phyloP scores from a whole-genome alignment of 2,797 vertebrate genomes.

The Arctocebus calabarensis region DNA sequence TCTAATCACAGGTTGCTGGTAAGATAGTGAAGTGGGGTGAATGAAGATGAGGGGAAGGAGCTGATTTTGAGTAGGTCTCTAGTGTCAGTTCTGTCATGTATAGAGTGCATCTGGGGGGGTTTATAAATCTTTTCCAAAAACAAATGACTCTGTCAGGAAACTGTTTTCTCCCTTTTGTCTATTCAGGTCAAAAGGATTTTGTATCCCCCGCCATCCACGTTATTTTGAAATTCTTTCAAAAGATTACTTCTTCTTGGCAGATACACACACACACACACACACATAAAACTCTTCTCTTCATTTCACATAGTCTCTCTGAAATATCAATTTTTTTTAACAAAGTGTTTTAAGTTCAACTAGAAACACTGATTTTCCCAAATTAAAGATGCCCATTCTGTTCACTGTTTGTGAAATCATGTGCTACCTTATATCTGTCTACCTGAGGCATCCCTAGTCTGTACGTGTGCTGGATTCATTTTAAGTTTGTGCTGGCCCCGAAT shows the following conservation, averaged over 20 bases:
- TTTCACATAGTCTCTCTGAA: constrained; percentile 42
- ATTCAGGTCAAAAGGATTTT: constrained; percentile 30
- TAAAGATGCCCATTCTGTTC: neutral
- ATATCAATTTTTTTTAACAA: constrained; percentile 55
- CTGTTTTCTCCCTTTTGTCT: neutral
- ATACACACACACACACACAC: too few relatives aligned
- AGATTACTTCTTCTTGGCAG: neutral
- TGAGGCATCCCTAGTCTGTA: neutral
- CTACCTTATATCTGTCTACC: neutral
- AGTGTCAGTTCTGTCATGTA: neutral
- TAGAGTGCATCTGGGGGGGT: neutral
- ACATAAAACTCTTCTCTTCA: neutral
- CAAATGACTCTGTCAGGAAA: neutral
- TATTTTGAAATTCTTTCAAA: constrained; percentile 68
- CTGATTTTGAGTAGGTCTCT: neutral
- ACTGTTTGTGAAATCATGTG: constrained; percentile 26
- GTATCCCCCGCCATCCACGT: neutral
- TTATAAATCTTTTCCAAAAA: neutral
- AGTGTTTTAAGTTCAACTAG: constrained; percentile 50
- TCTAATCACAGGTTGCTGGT: neutral
- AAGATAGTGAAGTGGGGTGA: neutral
- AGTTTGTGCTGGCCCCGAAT: neutral
- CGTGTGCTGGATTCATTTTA: constrained; percentile 50
- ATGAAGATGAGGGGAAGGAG: neutral
- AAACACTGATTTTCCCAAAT: constrained; percentile 67